Evolutionary conservation across 37 sponge, comb jelly and placozoan genomes (phyloP).

Genomic region (Ianthella basta): DNA sequence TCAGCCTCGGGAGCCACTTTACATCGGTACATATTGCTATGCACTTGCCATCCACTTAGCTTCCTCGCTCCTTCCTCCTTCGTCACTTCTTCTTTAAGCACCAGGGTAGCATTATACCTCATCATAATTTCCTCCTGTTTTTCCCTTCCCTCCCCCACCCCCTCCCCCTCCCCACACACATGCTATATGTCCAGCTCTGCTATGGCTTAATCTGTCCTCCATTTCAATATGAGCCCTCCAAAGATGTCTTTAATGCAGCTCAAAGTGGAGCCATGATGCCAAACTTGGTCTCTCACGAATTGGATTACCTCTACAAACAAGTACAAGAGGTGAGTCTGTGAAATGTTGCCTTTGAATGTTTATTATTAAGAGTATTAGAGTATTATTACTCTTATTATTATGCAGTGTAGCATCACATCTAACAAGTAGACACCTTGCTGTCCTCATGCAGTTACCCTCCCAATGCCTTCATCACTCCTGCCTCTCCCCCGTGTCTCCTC

Average conservation of each 20-base stretch:
- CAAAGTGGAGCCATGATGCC: slow-evolving; percentile 86
- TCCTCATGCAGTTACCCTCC: no score
- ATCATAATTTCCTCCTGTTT: no score
- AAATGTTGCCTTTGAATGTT: no score
- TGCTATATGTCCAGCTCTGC: slow-evolving; percentile 60
- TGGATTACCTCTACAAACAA: slow-evolving; percentile 57
- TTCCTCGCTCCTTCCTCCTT: no score
- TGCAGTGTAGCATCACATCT: neutral
- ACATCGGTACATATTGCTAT: slow-evolving; percentile 57
- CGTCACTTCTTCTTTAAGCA: no score
- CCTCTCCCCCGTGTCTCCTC: no score
- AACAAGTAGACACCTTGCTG: no score
- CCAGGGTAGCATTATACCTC: no score
- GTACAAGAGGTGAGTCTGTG: slow-evolving; percentile 42
- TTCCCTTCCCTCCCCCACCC: neutral
- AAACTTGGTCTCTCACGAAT: slow-evolving; percentile 69
- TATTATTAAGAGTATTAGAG: neutral
- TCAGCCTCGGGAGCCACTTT: slow-evolving; percentile 67
- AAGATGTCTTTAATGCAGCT: slow-evolving; percentile 86
- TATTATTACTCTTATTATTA: neutral
- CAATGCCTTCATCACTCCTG: no score
- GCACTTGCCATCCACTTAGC: neutral
- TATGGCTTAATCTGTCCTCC: slow-evolving; percentile 74
- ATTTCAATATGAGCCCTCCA: slow-evolving; percentile 63
- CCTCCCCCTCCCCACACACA: no score